Conservation (phyloP, 2,888 invertebrate genomes). For the Heteromyza rotundicornis region DNA sequence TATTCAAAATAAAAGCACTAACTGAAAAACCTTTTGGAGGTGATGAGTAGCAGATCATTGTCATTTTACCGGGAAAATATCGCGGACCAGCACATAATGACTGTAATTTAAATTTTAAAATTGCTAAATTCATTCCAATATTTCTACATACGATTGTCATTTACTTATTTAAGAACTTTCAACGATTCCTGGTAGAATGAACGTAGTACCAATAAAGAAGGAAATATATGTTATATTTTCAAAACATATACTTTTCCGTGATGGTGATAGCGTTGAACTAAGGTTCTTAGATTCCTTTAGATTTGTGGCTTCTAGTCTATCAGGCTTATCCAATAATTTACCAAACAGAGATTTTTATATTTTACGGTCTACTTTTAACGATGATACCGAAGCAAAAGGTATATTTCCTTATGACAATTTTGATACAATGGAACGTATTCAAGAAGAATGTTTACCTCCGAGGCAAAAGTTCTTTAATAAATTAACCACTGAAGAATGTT, state of each 20-base stretch:
- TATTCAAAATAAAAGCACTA: not conserved
- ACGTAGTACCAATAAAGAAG: conserved; percentile 41
- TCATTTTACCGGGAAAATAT: conserved; percentile 23
- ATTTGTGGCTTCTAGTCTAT: conserved; percentile 43
- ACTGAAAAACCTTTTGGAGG: not conserved
- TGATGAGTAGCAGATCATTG: conserved; percentile 20
- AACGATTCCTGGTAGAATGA: conserved; percentile 4
- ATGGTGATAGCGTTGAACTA: conserved; percentile 25
- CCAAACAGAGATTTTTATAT: not conserved
- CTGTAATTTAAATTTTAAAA: conserved; percentile 8
- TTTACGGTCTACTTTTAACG: conserved; percentile 5
- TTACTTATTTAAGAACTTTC: conserved; percentile 8
- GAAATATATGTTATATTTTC: conserved; percentile 49
- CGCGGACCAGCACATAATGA: conserved; percentile 19
- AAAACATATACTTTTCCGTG: conserved; percentile 11
- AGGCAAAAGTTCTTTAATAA: conserved; percentile 33
- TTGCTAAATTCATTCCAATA: conserved; percentile 5
- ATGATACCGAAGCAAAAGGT: conserved; percentile 37
- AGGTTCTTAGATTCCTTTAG: conserved; percentile 42
- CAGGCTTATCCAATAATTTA: conserved; percentile 32
- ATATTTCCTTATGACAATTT: conserved; percentile 38
- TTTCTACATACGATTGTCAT: conserved; percentile 15
- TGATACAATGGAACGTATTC: conserved; percentile 9
- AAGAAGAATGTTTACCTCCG: conserved; percentile 11
- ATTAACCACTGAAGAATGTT: conserved; percentile 24